phyloP scores from a whole-genome alignment of 2,113 vertebrate species.

The Pachypanchax playfairii region DNA sequence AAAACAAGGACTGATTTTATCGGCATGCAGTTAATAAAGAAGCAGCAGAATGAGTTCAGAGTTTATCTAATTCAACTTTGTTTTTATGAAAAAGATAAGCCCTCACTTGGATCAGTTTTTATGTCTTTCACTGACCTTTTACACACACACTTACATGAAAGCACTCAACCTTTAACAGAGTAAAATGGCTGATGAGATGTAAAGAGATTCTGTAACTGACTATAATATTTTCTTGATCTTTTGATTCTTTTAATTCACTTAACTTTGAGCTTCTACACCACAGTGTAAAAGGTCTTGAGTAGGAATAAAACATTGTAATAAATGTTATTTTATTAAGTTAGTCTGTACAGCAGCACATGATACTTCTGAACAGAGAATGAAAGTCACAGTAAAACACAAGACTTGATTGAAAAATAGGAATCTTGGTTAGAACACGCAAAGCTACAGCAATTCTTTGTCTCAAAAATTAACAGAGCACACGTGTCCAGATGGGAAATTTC shows the following conservation, averaged over 20 bases:
- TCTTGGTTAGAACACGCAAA: slow-evolving; percentile 3
- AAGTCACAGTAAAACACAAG: background rate
- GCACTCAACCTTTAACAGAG: background rate
- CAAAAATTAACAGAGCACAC: background rate
- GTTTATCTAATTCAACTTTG: no score
- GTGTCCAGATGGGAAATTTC: background rate
- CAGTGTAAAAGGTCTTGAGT: background rate
- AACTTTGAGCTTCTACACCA: background rate
- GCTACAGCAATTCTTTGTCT: background rate
- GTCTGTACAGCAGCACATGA: background rate
- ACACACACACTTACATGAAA: background rate
- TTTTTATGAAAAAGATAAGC: no score
- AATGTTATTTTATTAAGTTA: background rate
- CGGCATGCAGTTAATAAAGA: no score
- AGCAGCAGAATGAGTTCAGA: no score
- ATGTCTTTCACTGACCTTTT: background rate
- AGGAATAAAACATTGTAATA: background rate
- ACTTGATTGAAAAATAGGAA: no score
- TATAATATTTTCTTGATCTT: background rate
- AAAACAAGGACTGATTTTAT: no score
- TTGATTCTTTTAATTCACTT: background rate
- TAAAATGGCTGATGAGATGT: slow-evolving; percentile 1
- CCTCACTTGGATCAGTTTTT: background rate
- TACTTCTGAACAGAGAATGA: background rate
- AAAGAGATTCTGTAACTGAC: background rate